phyloP scores from a whole-genome alignment of 2,113 vertebrate species.

The Seriola rivoliana region DNA sequence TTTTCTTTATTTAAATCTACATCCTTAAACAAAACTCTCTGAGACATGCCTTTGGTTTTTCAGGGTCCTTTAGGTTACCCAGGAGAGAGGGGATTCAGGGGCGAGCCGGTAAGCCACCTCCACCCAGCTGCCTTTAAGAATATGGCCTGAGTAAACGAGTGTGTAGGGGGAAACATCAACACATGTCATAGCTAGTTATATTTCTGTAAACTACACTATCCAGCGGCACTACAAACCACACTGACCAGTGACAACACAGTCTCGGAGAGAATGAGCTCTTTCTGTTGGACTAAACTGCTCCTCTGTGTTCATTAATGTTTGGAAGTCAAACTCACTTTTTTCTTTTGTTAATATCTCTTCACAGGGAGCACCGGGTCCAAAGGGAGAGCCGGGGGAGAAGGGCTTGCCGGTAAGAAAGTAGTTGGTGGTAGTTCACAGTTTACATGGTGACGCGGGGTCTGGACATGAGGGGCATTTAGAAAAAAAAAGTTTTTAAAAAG shows the following conservation, averaged over 20 bases:
- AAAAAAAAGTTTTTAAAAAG: neutral
- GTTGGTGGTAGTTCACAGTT: slow-evolving; percentile 30
- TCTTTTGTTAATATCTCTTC: slow-evolving; percentile 40
- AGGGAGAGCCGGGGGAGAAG: slow-evolving; percentile 93
- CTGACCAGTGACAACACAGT: slow-evolving; percentile 26
- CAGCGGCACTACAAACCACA: slow-evolving; percentile 46
- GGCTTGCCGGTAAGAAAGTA: slow-evolving; percentile 91
- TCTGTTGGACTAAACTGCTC: slow-evolving; percentile 31
- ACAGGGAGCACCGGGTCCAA: slow-evolving; percentile 90
- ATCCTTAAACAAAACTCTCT: slow-evolving; percentile 28
- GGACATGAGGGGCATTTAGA: neutral
- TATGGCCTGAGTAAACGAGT: slow-evolving; percentile 20
- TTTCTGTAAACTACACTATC: slow-evolving; percentile 61
- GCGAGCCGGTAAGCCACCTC: slow-evolving; percentile 86
- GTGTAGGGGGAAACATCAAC: slow-evolving; percentile 46
- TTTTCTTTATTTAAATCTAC: slow-evolving; percentile 5
- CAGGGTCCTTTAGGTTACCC: slow-evolving; percentile 90
- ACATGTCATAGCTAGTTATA: slow-evolving; percentile 59
- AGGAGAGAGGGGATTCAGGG: slow-evolving; percentile 89
- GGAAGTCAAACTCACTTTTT: slow-evolving; percentile 4
- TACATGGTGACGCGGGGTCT: neutral
- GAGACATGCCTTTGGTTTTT: slow-evolving; percentile 51
- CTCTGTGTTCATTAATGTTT: slow-evolving; percentile 2
- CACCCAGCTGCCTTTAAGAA: slow-evolving; percentile 27
- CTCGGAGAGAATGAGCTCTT: neutral